Evolutionary conservation across 2,113 vertebrate species (phyloP).

Genomic region (Lepisosteus osseus): DNA sequence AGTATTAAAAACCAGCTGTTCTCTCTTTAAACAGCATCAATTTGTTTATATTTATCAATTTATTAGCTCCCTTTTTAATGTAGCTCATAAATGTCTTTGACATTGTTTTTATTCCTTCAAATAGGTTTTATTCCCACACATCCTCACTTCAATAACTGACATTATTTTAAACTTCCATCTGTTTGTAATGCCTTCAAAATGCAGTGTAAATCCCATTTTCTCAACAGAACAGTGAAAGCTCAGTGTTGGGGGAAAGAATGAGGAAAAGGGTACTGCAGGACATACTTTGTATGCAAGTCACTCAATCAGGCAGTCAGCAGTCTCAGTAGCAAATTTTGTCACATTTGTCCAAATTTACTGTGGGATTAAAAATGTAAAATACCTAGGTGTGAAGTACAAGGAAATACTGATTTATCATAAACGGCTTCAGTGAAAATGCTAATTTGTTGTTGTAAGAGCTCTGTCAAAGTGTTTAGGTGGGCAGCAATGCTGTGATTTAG

Average conservation of each 20-base stretch:
- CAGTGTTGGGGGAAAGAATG: no score
- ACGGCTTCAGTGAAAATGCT: conserved; percentile 27
- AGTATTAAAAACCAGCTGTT: no score
- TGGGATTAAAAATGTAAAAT: conserved; percentile 36
- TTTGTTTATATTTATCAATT: no score
- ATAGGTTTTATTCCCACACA: no score
- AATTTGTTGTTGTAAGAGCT: conserved; percentile 19
- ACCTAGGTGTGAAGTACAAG: background rate
- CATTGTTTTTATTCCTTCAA: no score
- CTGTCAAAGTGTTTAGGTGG: no score
- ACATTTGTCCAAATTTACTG: conserved; percentile 55
- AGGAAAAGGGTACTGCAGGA: conserved; percentile 35
- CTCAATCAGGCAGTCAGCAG: conserved; percentile 40
- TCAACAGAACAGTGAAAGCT: no score
- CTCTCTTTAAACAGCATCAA: no score
- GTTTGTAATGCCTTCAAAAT: conserved; percentile 38
- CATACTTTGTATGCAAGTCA: conserved; percentile 61
- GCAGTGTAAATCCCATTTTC: conserved; percentile 53
- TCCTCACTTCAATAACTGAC: conserved; percentile 41
- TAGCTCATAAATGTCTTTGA: no score
- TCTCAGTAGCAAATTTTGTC: conserved; percentile 50
- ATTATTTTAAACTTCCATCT: conserved; percentile 59
- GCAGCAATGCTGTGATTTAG: no score
- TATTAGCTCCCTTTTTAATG: no score
- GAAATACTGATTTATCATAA: conserved; percentile 15